Base-by-base conservation (phyloP, 2,113 vertebrate genomes). In the Pandion haliaetus region DNA sequence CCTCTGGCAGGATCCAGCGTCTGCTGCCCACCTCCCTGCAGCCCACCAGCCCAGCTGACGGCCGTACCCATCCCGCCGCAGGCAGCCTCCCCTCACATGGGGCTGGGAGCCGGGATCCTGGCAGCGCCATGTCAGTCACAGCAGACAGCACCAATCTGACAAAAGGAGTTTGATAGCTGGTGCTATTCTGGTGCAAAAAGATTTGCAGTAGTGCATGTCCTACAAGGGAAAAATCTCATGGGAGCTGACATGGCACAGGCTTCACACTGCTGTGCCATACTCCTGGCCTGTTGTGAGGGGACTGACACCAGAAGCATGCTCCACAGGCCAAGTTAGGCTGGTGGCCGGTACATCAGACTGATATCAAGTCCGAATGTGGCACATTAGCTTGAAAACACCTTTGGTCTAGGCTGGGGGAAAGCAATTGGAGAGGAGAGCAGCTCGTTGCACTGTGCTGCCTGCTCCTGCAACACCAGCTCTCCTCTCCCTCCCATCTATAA, bases 231-330 rank as follows among this genome's bases (percentile, higher is more conserved):
- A 52, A 42, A 55, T 8, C 65, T n/a, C 85, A 8, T 8, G 2
- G 24, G 84, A 34, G 36, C 28, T 63, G 78, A 11, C 47, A 7
- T 2, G 8, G 38, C 21, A 4, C 17, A 6, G 36, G 57, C 29
- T 12, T 88, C 26, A 2, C 4, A 3, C 38, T 3, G 1, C 49
- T 3, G 3, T 8, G 67, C 45, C 21, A 1, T 8, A 8, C 28
- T 5, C 42, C 47, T 0, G 3, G 29, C 25, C 21, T 7, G 38
- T 1, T 3, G 24, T 0, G 1, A 17, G 12, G 17, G 38, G 14
- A 11, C 5, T 2, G 44, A 40, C 42, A 44, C 36, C 71, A 71
- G 44, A 19, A 44, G 29, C 45, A 28, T 28, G 8, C 20, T 71
- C 65, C 1, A 0, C 61, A 13, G 59, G n/a, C 5, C 80, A 14